Evolutionary conservation across 2,888 invertebrate genomes (phyloP).

Genomic region (Torymus tubicola): DNA sequence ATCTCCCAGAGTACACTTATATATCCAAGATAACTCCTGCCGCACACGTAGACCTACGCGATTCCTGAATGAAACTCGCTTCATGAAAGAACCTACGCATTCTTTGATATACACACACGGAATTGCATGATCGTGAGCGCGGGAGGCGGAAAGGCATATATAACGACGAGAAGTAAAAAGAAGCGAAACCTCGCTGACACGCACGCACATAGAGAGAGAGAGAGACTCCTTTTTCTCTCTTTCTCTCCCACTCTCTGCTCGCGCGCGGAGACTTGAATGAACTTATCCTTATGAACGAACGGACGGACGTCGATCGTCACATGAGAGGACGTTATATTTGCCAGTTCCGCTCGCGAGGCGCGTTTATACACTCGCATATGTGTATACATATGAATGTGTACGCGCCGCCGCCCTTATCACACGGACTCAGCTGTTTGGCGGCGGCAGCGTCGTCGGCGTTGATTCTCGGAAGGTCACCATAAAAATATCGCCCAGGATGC

Average conservation of each 20-base stretch:
- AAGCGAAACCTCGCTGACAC: neutral
- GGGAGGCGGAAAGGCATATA: neutral
- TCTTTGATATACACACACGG: conserved; percentile 5
- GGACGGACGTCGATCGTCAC: conserved; percentile 52
- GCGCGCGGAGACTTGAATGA: conserved; percentile 6
- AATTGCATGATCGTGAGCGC: conserved; percentile 35
- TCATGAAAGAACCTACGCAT: conserved; percentile 20
- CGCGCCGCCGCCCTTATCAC: conserved; percentile 62
- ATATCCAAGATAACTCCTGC: conserved; percentile 9
- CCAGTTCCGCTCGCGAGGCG: conserved; percentile 44
- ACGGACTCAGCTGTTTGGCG: conserved; percentile 67
- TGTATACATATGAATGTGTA: neutral
- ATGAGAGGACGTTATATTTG: conserved; percentile 55
- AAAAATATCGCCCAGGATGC: conserved; percentile 70
- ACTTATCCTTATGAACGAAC: conserved; percentile 37
- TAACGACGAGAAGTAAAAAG: neutral
- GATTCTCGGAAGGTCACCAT: conserved; percentile 70
- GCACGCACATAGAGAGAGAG: conserved; percentile 6
- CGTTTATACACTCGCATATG: neutral
- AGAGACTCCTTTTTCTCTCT: conserved; percentile 28
- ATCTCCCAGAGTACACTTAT: neutral
- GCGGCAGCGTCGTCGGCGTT: conserved; percentile 60
- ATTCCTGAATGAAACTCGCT: conserved; percentile 23
- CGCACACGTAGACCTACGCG: neutral
- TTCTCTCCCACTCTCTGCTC: neutral